Conservation (phyloP, 1,140 invertebrate species). For the Nasonia vitripennis region DNA sequence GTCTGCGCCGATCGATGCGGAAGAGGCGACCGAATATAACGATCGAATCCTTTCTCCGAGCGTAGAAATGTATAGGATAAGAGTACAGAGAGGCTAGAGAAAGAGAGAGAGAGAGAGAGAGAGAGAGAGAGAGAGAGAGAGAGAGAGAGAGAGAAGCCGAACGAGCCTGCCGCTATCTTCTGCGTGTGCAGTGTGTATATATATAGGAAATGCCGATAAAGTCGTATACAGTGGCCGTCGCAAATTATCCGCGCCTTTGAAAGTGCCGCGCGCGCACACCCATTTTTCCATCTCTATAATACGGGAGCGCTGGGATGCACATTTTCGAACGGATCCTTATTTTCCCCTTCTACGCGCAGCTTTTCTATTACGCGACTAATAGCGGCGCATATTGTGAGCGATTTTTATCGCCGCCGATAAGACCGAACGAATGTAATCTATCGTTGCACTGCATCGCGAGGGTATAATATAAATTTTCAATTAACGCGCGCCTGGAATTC, state of each 20-base stretch:
- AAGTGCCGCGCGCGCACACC: conserved; percentile 33
- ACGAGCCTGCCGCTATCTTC: background rate
- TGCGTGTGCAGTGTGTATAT: background rate
- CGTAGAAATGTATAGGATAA: no score
- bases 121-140: background rate
- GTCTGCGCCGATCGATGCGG: background rate
- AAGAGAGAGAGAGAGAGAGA: background rate
- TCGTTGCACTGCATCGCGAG: background rate
- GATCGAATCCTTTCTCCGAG: no score
- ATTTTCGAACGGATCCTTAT: background rate
- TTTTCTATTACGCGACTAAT: background rate
- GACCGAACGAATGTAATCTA: background rate
- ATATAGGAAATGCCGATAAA: conserved; percentile 26
- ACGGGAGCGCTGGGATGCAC: background rate
- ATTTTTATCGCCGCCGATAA: background rate
- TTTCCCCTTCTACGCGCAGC: background rate
- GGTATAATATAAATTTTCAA: background rate
- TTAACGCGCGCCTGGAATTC: conserved; percentile 6
- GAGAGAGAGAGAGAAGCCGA: background rate
- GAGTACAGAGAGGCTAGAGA: background rate
- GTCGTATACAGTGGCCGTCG: conserved; percentile 27
- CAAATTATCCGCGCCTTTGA: conserved; percentile 60
- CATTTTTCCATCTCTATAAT: background rate
- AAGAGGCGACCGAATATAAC: background rate
- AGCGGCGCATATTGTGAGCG: background rate